phyloP scores from a whole-genome alignment of 2,888 invertebrate genomes.

The Eurois occulta region DNA sequence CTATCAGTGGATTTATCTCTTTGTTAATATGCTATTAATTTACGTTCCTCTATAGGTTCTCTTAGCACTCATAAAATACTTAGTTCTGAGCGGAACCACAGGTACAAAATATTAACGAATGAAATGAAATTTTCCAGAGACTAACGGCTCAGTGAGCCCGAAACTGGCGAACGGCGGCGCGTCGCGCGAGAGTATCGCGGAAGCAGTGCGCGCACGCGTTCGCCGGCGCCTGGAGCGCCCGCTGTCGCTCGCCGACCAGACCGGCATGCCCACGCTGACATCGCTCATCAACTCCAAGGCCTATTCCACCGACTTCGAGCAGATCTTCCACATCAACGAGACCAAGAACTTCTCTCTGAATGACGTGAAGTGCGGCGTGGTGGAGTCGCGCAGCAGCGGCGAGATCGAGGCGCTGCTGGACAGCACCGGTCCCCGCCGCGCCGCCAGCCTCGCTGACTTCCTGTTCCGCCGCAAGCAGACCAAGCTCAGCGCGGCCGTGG shows the following conservation, averaged over 20 bases:
- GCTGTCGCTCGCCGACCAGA: conserved; percentile 79
- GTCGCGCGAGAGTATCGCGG: conserved; percentile 79
- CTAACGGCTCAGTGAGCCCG: conserved; percentile 70
- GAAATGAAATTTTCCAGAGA: conserved; percentile 71
- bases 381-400: conserved; percentile 73
- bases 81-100: not conserved
- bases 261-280: conserved; percentile 73
- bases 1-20: not conserved
- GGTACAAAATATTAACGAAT: not conserved
- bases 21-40: not conserved
- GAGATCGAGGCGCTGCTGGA: conserved; percentile 73
- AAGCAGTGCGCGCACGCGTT: conserved; percentile 81
- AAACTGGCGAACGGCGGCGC: conserved; percentile 64
- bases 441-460: conserved; percentile 77
- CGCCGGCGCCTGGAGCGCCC: conserved; percentile 79
- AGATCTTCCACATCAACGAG: conserved; percentile 51
- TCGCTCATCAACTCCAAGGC: conserved; percentile 77
- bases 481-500: conserved; percentile 53
- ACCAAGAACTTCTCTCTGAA: conserved; percentile 69
- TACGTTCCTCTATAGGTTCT: not conserved
- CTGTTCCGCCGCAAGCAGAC: conserved; percentile 71
- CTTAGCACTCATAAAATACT: not conserved
- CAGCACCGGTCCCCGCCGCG: conserved; percentile 66
- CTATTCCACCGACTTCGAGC: conserved; percentile 75
- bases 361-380: conserved; percentile 67